A percentile compares a stretch with the other conserved stretches of the same genome.
Conservation (phyloP, 2,888 invertebrate genomes). For the Caenorhabditis wallacei region DNA sequence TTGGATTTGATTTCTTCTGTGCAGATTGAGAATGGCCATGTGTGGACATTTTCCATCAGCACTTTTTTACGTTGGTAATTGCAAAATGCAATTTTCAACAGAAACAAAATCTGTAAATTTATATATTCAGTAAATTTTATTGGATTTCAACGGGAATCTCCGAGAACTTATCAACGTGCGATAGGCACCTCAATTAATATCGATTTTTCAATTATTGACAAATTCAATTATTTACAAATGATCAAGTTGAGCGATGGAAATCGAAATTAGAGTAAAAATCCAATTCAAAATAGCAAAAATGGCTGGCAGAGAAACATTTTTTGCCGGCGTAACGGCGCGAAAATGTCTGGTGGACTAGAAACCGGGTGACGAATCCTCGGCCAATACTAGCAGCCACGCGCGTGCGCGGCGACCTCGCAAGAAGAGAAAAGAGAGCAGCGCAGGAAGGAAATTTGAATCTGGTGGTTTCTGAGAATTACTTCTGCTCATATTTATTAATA, state of each 20-base stretch:
- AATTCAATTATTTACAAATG: no score
- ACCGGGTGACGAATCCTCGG: neutral
- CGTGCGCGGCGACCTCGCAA: neutral
- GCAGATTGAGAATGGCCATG: neutral
- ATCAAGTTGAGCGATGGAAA: no score
- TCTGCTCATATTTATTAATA: no score
- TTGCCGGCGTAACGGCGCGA: constrained; percentile 20
- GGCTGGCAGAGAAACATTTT: constrained; percentile 32
- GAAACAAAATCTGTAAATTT: constrained; percentile 7
- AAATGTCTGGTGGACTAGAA: constrained; percentile 1
- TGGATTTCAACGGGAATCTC: no score
- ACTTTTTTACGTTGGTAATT: neutral
- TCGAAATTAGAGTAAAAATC: neutral
- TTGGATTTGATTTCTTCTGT: neutral
- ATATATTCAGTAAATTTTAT: no score
- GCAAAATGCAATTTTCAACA: constrained; percentile 34
- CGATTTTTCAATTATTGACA: no score
- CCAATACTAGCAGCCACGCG: constrained; percentile 19
- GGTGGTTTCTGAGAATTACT: no score
- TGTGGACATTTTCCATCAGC: constrained; percentile 47
- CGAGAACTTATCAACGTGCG: no score
- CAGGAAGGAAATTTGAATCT: constrained; percentile 14
- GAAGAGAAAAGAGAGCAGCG: neutral
- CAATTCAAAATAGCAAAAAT: constrained; percentile 27
- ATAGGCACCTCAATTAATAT: no score